Conservation (phyloP, 2,888 invertebrate species). For the Plagodis dolabraria region DNA sequence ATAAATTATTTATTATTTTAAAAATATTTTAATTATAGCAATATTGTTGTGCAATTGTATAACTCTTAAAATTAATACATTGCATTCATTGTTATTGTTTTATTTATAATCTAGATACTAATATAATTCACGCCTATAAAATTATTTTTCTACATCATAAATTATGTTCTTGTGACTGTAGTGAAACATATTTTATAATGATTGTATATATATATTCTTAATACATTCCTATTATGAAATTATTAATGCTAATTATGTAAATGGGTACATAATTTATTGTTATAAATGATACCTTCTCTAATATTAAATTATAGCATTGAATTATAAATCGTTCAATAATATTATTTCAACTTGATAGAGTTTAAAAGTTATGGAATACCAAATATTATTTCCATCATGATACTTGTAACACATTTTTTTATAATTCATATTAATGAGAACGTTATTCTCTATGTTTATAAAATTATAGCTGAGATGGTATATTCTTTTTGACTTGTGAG, state of each 20-base stretch:
- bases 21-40: neutral
- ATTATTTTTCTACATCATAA: neutral
- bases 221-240: slow-evolving; percentile 27
- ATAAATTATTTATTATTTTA: neutral
- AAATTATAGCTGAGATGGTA: too few relatives aligned
- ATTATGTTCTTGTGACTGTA: slow-evolving; percentile 3
- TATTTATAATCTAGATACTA: too few relatives aligned
- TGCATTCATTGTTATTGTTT: too few relatives aligned
- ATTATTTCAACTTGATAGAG: too few relatives aligned
- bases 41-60: neutral
- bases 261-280: neutral
- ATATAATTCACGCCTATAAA: neutral
- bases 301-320: neutral
- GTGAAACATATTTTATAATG: slow-evolving; percentile 1
- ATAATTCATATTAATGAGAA: too few relatives aligned
- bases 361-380: too few relatives aligned
- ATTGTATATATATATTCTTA: slow-evolving; percentile 14
- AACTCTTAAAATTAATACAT: neutral
- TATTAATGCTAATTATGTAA: neutral
- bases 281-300: neutral
- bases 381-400: too few relatives aligned
- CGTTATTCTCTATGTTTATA: too few relatives aligned
- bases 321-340: too few relatives aligned
- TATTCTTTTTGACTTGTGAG: too few relatives aligned
- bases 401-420: too few relatives aligned